Evolutionary conservation across 2,888 invertebrate species (phyloP), one percentile per base, ranked within the genome.

Genomic region (Hypomecis punctinalis): DNA sequence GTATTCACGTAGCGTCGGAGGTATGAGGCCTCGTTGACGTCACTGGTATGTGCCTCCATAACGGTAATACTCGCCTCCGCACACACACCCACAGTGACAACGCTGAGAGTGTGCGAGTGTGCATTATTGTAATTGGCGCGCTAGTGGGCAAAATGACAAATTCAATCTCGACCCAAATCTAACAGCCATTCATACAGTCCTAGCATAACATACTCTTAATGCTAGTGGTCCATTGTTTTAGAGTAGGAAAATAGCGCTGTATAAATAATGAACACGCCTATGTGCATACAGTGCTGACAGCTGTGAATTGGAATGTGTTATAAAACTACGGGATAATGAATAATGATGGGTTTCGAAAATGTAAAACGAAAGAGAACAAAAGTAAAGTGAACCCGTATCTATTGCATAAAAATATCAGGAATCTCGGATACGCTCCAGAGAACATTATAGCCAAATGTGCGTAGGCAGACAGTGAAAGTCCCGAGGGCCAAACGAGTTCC

Each of bases 1-100:
- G 85, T 89, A 90, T 92, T 89, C 90, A 84, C 83, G 72, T 79
- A 76, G 88, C 88, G 88, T 90, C 82, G 86, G 82, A 82, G 85
- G 85, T 83, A 86, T 90, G 84, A 91, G 86, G 83, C 86, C 86
- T 88, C 83, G 86, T 86, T 92, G 90, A 93, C 93, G 92, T 93
- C 92, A 92, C 86, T 88, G 90, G 90, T 90, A 92, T 92, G 92
- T 91, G 90, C 88, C 88, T 90, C 90, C 90, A 88, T 92, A 93
- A 93, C 93, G 93, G 93, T 92, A 91, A 87, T 77, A 84, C 86
- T 91, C 90, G 90, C 90, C 89, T 90, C 86, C 86, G 75, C 81
- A 84, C 80, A 84, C 81, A 84, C 85, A 84, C 77, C 83, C 72
- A 73, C 73, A 69, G 58, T 53, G 70, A 63, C 69, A 72, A 62